phyloP scores from a whole-genome alignment of 2,888 invertebrate species.

The Deladenus siricidicola region DNA sequence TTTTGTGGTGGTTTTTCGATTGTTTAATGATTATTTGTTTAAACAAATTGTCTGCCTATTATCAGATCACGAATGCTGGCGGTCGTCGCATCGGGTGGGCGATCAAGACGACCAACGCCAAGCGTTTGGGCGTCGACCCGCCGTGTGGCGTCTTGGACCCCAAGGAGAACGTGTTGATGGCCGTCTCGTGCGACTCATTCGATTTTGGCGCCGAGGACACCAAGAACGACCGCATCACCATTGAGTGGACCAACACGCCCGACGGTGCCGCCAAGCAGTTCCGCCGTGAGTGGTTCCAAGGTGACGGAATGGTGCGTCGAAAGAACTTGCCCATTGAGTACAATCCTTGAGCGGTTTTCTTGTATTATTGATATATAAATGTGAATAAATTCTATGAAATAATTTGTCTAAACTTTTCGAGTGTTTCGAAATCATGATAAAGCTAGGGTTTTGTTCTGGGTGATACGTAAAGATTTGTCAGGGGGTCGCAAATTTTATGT shows the following conservation, averaged over 20 bases:
- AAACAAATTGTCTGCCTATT: too few species aligned
- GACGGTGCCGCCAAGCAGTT: constrained; percentile 41
- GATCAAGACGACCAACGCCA: constrained; percentile 48
- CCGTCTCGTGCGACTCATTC: constrained; percentile 47
- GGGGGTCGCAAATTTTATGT: too few species aligned
- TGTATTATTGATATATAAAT: too few species aligned
- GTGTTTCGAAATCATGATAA: too few species aligned
- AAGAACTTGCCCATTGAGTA: constrained; percentile 43
- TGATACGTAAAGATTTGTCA: too few species aligned
- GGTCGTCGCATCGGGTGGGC: constrained; percentile 45
- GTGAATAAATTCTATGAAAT: too few species aligned
- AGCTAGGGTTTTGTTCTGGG: too few species aligned
- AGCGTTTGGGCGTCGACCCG: constrained; percentile 42
- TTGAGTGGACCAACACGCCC: constrained; percentile 34
- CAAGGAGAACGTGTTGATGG: constrained; percentile 38
- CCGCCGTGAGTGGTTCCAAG: constrained; percentile 41
- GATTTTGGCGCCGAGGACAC: constrained; percentile 33
- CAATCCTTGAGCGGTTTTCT: constrained; percentile 35
- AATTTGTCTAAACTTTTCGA: too few species aligned
- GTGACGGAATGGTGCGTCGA: constrained; percentile 40
- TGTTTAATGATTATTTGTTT: too few species aligned
- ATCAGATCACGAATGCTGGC: too few species aligned
- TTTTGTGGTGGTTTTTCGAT: too few species aligned
- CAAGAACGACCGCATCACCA: constrained; percentile 37
- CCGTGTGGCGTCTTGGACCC: constrained; percentile 46